Base-by-base conservation (phyloP, 1,140 invertebrate genomes). In the Drepana arcuata region DNA sequence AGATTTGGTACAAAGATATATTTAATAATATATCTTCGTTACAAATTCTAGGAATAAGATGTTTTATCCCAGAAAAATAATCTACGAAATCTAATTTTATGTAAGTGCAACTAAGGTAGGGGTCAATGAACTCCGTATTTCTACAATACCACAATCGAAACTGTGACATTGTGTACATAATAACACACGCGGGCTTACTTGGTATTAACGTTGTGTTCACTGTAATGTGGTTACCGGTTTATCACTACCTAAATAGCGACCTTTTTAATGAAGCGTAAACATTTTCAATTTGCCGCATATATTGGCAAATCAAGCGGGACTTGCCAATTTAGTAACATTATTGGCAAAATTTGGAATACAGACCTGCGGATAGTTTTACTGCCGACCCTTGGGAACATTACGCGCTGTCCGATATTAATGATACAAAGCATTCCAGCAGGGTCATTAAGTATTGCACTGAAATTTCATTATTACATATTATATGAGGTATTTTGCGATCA, bases 261-360 rank as follows among this genome's bases (percentile, higher is more conserved):
- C 54, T 61, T 64, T 68, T 53, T 39, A 77, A 71, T 47, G 67
- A 68, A 64, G 38, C 70, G 60, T 65, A 55, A 67, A 79, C 49
- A 48, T 59, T 72, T 65, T 79, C 68, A 74, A 77, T 74, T 70
- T 72, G 47, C 42, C 53, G 43, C 55, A 64, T 71, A 72, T 60
- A 66, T 58, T 50, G 55, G 53, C 53, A 71, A 80, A 69, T 75
- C 54, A 65, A 59, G 51, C 63, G 61, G 48, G 32, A 50, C 58
- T 64, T 44, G 42, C 43, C 60, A 66, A 68, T 63, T 66, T 64
- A 41, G 55, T 43, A 34, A 34, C 50, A 71, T 73, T 75, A 79
- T 71, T 66, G 63, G 51, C 32, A 41, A 57, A 64, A 78, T 65
- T 70, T 58, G 39, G 29, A 45, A 55, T 37, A 65, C 29, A 38